A percentile compares a stretch with the other conserved stretches of the same genome.
Evolutionary conservation across 2,113 vertebrate genomes (phyloP).

Genomic region (Forbesichthys agassizii): DNA sequence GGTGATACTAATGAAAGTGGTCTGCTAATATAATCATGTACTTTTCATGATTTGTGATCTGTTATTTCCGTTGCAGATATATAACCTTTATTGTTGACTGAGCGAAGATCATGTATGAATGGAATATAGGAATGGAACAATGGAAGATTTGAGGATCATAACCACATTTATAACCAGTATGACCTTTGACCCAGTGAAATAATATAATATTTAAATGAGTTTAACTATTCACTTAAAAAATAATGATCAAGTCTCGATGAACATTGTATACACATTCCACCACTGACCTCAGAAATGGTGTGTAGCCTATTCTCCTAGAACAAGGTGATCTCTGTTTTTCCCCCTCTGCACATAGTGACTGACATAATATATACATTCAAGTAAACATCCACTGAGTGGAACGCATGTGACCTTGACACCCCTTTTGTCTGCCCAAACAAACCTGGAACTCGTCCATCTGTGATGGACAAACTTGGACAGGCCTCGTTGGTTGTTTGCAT

Average conservation of each 20-base stretch:
- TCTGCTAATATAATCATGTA: too few relatives aligned
- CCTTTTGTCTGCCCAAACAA: constrained; percentile 48
- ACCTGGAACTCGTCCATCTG: background rate
- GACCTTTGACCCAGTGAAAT: too few relatives aligned
- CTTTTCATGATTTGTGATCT: too few relatives aligned
- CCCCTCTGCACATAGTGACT: constrained; percentile 28
- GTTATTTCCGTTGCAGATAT: too few relatives aligned
- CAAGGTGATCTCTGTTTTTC: constrained; percentile 46
- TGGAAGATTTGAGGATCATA: too few relatives aligned
- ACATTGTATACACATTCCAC: constrained; percentile 2
- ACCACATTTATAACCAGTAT: too few relatives aligned
- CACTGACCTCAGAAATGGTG: constrained; percentile 4
- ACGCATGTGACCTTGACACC: constrained; percentile 26
- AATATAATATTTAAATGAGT: too few relatives aligned
- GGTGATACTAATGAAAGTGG: too few relatives aligned
- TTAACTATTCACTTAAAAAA: too few relatives aligned
- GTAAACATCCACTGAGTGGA: constrained; percentile 51
- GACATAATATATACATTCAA: constrained; percentile 27
- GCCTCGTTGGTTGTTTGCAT: background rate
- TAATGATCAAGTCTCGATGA: background rate
- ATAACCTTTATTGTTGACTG: too few relatives aligned
- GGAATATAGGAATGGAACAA: too few relatives aligned
- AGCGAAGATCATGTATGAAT: too few relatives aligned
- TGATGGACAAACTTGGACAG: background rate
- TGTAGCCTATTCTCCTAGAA: constrained; percentile 17